Evolutionary conservation across 2,888 invertebrate species (phyloP).

Genomic region (Zonitis immaculata): DNA sequence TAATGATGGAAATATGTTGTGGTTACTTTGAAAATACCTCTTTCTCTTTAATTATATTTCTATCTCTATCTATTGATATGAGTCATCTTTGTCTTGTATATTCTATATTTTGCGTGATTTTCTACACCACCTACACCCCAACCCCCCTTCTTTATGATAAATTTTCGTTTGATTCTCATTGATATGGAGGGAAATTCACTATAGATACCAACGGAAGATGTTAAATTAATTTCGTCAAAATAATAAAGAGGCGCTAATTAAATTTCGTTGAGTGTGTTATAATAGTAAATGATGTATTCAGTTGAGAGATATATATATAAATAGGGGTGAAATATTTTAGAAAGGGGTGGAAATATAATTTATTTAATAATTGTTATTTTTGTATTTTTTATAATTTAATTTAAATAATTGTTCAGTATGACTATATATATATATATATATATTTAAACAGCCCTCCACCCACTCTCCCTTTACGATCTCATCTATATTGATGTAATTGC

Average conservation of each 20-base stretch:
- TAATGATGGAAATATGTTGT: conserved; percentile 37
- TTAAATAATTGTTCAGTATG: background rate
- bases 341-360: background rate
- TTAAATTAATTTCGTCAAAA: conserved; percentile 18
- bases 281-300: conserved; percentile 19
- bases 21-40: conserved; percentile 43
- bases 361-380: background rate
- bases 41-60: background rate
- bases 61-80: background rate
- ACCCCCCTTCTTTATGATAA: background rate
- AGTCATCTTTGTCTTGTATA: no score
- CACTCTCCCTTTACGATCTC: background rate
- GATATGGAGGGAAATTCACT: no score
- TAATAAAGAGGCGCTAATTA: conserved; percentile 32
- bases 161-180: background rate
- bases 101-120: no score
- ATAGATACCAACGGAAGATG: background rate
- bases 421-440: no score
- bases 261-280: conserved; percentile 31
- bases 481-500: conserved; percentile 36
- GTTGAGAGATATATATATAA: background rate
- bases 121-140: no score
- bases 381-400: background rate
- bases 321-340: no score
- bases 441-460: conserved; percentile 4